Percentiles rank a stretch among this genome's conserved stretches.
Conservation (phyloP, 2,113 vertebrate genomes). For the Apistogramma diplotaenia region DNA sequence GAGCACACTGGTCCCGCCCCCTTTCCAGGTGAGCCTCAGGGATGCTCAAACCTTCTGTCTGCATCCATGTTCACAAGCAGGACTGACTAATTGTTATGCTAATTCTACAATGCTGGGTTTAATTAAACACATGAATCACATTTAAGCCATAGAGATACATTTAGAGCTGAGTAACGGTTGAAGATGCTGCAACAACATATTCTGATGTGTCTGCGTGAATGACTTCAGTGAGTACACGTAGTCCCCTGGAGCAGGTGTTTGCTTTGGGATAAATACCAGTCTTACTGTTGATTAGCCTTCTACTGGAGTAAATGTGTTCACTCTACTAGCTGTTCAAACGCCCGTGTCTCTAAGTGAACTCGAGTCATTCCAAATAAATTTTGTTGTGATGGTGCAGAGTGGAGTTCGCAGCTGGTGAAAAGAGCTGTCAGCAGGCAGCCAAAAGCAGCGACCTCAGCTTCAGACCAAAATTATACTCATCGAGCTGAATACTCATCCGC, state of each 20-base stretch:
- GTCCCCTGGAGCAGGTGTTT: constrained; percentile 49
- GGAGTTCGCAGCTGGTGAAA: background rate
- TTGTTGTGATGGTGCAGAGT: constrained; percentile 1
- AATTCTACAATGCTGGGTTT: background rate
- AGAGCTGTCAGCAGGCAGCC: constrained; percentile 18
- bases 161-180: background rate
- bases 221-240: background rate
- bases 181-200: background rate
- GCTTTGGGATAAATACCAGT: background rate
- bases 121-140: background rate
- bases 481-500: constrained; percentile 39
- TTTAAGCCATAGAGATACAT: background rate
- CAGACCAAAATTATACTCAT: constrained; percentile 29
- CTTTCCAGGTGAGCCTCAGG: fast-evolving
- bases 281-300: constrained; percentile 36
- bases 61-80: background rate
- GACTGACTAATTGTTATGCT: background rate
- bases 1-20: background rate
- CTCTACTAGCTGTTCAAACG: background rate
- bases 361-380: background rate
- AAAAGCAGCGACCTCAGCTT: background rate
- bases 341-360: background rate
- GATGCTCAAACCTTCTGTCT: background rate
- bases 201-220: background rate
- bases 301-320: background rate